Conservation (phyloP, 2,797 vertebrate genomes). For the Cyprinodon diabolis region DNA sequence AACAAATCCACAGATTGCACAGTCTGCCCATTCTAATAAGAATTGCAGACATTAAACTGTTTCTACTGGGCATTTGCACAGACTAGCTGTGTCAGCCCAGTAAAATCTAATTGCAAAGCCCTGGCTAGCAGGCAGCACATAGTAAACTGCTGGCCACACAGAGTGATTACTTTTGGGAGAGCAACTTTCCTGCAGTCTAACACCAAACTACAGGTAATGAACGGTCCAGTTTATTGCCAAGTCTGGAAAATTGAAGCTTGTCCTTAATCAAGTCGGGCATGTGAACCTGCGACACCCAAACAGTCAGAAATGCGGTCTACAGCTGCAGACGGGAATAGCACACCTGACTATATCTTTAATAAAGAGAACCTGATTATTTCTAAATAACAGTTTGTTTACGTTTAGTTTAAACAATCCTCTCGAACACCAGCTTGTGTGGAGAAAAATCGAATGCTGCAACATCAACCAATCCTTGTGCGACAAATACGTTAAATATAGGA, state of each 20-base stretch:
- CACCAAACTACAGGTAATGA: slow-evolving; percentile 59
- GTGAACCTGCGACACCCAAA: slow-evolving; percentile 43
- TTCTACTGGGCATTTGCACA: slow-evolving; percentile 70
- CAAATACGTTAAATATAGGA: background rate
- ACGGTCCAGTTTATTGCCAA: slow-evolving; percentile 68
- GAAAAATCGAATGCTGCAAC: background rate
- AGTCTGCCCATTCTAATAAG: slow-evolving; percentile 58
- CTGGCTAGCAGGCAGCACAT: slow-evolving; percentile 74
- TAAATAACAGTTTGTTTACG: slow-evolving; percentile 3
- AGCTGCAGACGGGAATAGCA: slow-evolving; percentile 58
- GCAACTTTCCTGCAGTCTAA: slow-evolving; percentile 62
- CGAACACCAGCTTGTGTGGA: background rate
- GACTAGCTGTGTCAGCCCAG: slow-evolving; percentile 75
- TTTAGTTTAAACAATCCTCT: background rate
- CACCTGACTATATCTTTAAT: slow-evolving; percentile 52
- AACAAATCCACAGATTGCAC: slow-evolving; percentile 42
- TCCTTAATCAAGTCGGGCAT: slow-evolving; percentile 60
- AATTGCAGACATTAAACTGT: slow-evolving; percentile 66
- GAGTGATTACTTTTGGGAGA: slow-evolving; percentile 70
- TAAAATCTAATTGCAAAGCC: slow-evolving; percentile 80
- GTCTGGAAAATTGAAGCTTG: slow-evolving; percentile 42
- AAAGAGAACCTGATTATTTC: background rate
- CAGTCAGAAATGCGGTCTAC: slow-evolving; percentile 38
- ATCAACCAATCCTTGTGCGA: background rate
- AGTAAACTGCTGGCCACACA: slow-evolving; percentile 79